phyloP scores from a whole-genome alignment of 2,113 vertebrate genomes.

The Willisornis vidua region DNA sequence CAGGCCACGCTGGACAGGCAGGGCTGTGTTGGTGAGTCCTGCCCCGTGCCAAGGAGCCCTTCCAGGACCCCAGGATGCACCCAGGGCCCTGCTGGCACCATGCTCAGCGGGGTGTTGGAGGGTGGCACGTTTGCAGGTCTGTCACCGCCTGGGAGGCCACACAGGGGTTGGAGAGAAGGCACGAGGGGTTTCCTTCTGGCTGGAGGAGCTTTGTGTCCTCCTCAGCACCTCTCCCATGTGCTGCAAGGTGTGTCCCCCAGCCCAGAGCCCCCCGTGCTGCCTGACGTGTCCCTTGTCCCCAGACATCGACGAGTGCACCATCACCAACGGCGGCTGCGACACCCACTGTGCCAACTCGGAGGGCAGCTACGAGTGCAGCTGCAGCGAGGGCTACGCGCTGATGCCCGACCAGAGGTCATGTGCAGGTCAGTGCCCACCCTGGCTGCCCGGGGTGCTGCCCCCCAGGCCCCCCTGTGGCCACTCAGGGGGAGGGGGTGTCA shows the following conservation, averaged over 20 bases:
- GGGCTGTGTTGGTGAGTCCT: conserved; percentile 87
- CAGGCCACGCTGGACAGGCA: conserved; percentile 84
- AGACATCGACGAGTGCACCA: conserved; percentile 73
- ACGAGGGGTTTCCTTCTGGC: not conserved
- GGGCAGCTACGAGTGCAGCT: conserved; percentile 92
- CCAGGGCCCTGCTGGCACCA: not conserved
- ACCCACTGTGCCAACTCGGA: conserved; percentile 89
- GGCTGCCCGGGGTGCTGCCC: rapidly evolving
- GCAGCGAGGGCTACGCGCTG: conserved; percentile 85
- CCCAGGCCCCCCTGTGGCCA: not conserved
- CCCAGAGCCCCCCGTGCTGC: rapidly evolving
- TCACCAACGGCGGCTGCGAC: conserved; percentile 91
- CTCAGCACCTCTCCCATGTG: not conserved
- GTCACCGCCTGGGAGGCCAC: not conserved
- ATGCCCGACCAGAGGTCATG: conserved; percentile 90
- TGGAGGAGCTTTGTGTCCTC: not conserved
- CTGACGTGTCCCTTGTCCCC: not conserved
- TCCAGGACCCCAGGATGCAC: rapidly evolving
- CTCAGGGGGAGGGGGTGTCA: not conserved
- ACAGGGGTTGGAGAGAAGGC: too few relatives aligned
- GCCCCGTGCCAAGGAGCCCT: rapidly evolving
- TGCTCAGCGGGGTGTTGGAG: not conserved
- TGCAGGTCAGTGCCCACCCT: conserved; percentile 73
- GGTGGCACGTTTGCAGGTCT: rapidly evolving
- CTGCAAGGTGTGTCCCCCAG: rapidly evolving